A percentile compares a stretch with the other conserved stretches of the same genome.
Evolutionary conservation across 2,113 vertebrate genomes (phyloP).

Genomic region (Pseudorasbora parva): DNA sequence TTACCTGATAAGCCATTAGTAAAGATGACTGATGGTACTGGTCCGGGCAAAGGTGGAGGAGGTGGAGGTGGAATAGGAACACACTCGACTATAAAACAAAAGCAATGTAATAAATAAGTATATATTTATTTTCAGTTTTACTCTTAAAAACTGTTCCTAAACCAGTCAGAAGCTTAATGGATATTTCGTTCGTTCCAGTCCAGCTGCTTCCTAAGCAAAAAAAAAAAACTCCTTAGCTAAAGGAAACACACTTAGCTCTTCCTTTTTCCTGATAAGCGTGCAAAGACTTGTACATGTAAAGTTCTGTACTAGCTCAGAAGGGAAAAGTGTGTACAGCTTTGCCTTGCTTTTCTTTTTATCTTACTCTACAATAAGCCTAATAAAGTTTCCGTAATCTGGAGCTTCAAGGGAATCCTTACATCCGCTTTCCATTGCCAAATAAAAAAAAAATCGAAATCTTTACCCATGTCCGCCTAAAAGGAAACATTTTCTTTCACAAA

Average conservation of each 20-base stretch:
- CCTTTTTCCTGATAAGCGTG: slow-evolving; percentile 69
- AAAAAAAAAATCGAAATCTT: not conserved
- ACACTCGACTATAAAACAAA: slow-evolving; percentile 69
- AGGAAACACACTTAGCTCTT: slow-evolving; percentile 67
- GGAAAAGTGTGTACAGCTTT: not conserved
- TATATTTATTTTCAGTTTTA: not conserved
- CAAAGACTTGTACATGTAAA: slow-evolving; percentile 10
- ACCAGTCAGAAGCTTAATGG: slow-evolving; percentile 7
- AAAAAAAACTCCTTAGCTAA: slow-evolving; percentile 53
- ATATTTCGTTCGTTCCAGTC: slow-evolving; percentile 15
- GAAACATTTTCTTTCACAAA: not conserved
- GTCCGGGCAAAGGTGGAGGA: slow-evolving; percentile 82
- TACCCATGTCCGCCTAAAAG: not conserved
- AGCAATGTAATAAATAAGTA: not conserved
- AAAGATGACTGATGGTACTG: slow-evolving; percentile 88
- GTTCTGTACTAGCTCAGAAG: not conserved
- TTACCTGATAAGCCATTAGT: slow-evolving; percentile 91
- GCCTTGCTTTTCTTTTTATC: not conserved
- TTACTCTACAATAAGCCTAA: not conserved
- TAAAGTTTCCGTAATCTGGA: not conserved
- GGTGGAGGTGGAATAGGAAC: slow-evolving; percentile 68
- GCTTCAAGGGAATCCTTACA: not conserved
- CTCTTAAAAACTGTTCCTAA: slow-evolving; percentile 21
- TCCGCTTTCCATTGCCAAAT: not conserved
- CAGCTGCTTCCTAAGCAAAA: slow-evolving; percentile 43